Conservation (phyloP, 2,888 invertebrate genomes). For the Hyposoter dolosus region DNA sequence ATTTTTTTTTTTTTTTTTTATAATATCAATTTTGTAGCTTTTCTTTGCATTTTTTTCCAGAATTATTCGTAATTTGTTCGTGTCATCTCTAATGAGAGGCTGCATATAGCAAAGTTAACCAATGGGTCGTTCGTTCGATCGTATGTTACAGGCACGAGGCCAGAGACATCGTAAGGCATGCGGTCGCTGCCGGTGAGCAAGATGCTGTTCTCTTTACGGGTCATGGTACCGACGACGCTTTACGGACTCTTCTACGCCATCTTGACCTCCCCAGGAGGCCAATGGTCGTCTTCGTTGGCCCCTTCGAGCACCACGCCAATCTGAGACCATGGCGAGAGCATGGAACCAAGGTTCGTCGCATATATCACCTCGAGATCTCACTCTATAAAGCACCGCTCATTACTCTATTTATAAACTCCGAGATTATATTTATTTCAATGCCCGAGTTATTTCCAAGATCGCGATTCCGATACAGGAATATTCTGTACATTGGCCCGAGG, state of each 20-base stretch:
- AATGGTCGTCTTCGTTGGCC: slow-evolving; percentile 92
- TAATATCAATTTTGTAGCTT: not conserved
- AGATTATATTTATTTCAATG: slow-evolving; percentile 43
- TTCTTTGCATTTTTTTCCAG: not conserved
- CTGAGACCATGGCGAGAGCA: slow-evolving; percentile 93
- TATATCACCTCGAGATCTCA: slow-evolving; percentile 11
- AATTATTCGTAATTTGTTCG: slow-evolving; percentile 5
- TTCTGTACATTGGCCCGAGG: not conserved
- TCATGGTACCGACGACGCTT: slow-evolving; percentile 91
- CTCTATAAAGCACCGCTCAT: slow-evolving; percentile 19
- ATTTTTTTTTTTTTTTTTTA: not conserved
- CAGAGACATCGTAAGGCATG: slow-evolving; percentile 91
- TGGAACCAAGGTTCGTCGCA: slow-evolving; percentile 88
- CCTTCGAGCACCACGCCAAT: slow-evolving; percentile 91
- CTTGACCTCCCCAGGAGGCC: slow-evolving; percentile 88
- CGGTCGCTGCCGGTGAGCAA: slow-evolving; percentile 92
- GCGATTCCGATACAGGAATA: slow-evolving; percentile 27
- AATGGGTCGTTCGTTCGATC: slow-evolving; percentile 36
- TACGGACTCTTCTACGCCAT: slow-evolving; percentile 91
- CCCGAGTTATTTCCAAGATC: slow-evolving; percentile 42
- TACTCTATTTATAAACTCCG: slow-evolving; percentile 14
- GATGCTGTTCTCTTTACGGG: slow-evolving; percentile 84
- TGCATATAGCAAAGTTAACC: slow-evolving; percentile 43
- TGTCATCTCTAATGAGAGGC: not conserved
- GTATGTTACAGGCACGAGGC: slow-evolving; percentile 90